These are phyloP conservation scores for Adineta ricciae DNA, from an alignment of 2,888 invertebrate species.

Conservation along the genomic window DNA sequence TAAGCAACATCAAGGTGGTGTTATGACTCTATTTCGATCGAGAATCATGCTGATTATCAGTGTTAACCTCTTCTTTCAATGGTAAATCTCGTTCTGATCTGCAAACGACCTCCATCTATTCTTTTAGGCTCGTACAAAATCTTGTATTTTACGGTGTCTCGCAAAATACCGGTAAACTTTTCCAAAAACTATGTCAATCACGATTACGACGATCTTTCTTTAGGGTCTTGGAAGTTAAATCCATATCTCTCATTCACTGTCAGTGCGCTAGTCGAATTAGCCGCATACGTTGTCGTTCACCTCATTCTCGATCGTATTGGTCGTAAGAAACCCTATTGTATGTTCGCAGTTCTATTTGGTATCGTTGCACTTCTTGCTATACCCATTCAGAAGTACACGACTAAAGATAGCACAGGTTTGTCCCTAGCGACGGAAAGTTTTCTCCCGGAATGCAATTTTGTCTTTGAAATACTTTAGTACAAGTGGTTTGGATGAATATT, in stretches of 20 bases:
- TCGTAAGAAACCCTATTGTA: conserved; percentile 60
- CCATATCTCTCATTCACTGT: conserved; percentile 64
- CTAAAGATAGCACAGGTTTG: background rate
- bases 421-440: no score
- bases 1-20: background rate
- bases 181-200: background rate
- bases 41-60: background rate
- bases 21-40: background rate
- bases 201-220: background rate
- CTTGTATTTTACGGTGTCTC: conserved; percentile 32
- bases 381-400: background rate
- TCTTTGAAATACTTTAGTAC: background rate
- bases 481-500: background rate
- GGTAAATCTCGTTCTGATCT: background rate
- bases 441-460: background rate
- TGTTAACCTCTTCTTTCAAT: background rate
- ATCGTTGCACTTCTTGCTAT: background rate
- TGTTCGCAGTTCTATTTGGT: conserved; percentile 57
- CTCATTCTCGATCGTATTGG: conserved; percentile 63
- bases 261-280: conserved; percentile 66
- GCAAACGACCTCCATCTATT: background rate
- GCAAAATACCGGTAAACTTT: conserved; percentile 18
- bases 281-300: conserved; percentile 58
- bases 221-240: conserved; percentile 46
- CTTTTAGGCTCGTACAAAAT: conserved; percentile 27